Evolutionary conservation across 37 sponge, comb jelly and placozoan genomes (phyloP).

Genomic region (Oscarella lobularis): DNA sequence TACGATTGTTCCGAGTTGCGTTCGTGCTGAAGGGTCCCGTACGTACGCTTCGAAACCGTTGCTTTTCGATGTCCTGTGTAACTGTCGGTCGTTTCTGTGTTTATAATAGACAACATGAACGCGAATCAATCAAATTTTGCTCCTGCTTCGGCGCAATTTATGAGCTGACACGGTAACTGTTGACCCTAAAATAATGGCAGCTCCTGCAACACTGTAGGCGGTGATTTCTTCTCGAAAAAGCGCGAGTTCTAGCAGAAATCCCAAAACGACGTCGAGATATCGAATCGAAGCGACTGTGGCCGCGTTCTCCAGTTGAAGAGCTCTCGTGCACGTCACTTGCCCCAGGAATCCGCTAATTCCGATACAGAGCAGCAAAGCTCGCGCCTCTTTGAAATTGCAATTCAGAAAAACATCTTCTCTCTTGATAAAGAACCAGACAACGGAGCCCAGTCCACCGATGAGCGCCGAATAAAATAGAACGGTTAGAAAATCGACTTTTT

Average conservation of each 20-base stretch:
- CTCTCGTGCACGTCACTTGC: not conserved
- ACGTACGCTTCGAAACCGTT: no score
- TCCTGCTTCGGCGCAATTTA: no score
- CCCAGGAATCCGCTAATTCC: not conserved
- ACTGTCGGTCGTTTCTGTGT: no score
- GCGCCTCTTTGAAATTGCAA: not conserved
- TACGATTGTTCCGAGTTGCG: no score
- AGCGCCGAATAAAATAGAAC: not conserved
- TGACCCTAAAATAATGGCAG: not conserved
- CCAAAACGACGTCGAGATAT: not conserved
- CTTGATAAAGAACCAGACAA: not conserved
- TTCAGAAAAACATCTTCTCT: not conserved
- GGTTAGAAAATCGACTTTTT: not conserved
- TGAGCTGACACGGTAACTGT: no score
- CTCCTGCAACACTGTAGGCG: not conserved
- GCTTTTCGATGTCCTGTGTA: no score
- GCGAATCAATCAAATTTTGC: no score
- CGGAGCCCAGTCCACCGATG: not conserved
- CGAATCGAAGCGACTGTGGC: not conserved
- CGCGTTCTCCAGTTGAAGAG: not conserved
- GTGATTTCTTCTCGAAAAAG: not conserved
- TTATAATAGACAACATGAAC: no score
- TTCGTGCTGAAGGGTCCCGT: no score
- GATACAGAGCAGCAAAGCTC: not conserved
- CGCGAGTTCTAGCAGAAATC: not conserved